Evolutionary conservation across 2,797 vertebrate species (phyloP).

Genomic region (Cygnus olor): DNA sequence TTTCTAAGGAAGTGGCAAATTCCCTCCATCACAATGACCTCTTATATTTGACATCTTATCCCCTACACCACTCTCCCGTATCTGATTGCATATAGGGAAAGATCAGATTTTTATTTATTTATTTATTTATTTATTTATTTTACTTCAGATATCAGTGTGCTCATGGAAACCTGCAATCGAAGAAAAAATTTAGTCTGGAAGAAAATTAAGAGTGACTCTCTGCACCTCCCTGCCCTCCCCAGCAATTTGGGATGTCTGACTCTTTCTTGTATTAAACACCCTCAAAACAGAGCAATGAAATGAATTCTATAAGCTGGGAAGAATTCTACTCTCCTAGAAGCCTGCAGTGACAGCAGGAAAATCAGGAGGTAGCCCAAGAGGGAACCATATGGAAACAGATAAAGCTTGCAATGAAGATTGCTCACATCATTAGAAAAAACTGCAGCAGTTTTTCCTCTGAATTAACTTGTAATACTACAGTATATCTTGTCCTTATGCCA

Average conservation of each 20-base stretch:
- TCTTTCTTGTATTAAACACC: neutral
- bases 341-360: neutral
- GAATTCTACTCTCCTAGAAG: neutral
- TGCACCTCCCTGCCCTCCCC: neutral
- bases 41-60: neutral
- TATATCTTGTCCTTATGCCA: neutral
- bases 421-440: neutral
- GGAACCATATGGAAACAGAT: neutral
- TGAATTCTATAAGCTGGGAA: neutral
- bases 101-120: neutral
- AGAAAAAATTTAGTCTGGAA: neutral
- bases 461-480: neutral
- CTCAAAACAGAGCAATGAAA: neutral
- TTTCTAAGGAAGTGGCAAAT: neutral
- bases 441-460: neutral
- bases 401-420: neutral
- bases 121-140: neutral
- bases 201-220: neutral
- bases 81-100: neutral
- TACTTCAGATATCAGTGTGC: neutral
- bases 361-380: neutral
- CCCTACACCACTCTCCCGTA: neutral
- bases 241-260: neutral
- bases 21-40: neutral
- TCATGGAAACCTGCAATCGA: neutral